phyloP scores from a whole-genome alignment of 2,888 invertebrate genomes.

The Drosophila stalkeri region DNA sequence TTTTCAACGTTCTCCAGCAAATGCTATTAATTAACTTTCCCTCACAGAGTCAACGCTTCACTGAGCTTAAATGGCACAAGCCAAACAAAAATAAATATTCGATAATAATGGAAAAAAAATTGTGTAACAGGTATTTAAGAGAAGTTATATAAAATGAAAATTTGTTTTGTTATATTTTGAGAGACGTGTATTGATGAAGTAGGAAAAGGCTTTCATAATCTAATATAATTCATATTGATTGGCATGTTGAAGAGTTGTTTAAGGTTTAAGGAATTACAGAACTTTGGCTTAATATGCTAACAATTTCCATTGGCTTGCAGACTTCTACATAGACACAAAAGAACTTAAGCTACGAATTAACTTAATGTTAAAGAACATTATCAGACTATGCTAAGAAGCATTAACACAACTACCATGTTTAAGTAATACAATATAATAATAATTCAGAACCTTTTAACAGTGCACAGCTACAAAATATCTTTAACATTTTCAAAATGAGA shows the following conservation, averaged over 20 bases:
- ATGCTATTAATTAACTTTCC: conserved; percentile 75
- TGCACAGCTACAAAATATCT: no score
- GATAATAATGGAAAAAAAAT: background rate
- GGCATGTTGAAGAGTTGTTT: background rate
- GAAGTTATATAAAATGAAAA: background rate
- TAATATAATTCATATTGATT: background rate
- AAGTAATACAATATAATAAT: no score
- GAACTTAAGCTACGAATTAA: no score
- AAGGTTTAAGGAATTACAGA: background rate
- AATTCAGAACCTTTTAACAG: no score
- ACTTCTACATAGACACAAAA: no score
- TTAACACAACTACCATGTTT: no score
- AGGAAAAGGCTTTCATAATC: background rate
- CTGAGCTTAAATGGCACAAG: conserved; percentile 4
- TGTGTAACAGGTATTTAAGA: background rate
- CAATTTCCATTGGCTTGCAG: no score
- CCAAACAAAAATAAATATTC: background rate
- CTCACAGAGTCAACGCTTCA: conserved; percentile 21
- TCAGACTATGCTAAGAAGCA: no score
- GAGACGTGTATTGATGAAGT: background rate
- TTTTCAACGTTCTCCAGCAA: conserved; percentile 73
- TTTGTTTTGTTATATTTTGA: background rate
- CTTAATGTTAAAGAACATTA: no score
- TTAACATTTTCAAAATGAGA: background rate
- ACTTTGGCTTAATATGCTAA: background rate